A percentile compares a stretch with the other conserved stretches of the same genome.
Conservation (phyloP, 2,797 vertebrate genomes). For the Bradypodion ventrale region DNA sequence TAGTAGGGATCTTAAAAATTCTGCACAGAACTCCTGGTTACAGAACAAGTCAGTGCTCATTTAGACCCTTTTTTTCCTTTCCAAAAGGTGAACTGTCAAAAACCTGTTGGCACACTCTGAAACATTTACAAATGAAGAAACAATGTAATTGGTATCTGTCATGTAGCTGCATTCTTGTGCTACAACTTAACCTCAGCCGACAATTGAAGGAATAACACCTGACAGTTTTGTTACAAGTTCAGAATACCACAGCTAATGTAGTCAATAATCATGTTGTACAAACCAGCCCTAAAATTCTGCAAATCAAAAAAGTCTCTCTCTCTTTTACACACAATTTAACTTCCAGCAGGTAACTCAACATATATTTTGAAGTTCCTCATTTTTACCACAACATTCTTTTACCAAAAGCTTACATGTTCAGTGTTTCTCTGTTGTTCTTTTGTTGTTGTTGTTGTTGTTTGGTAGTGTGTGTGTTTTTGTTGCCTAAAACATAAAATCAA, state of each 20-base stretch:
- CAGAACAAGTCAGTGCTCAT: background rate
- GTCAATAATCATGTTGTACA: too few species aligned
- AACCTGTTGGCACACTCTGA: background rate
- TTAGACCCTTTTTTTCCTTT: background rate
- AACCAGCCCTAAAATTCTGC: too few species aligned
- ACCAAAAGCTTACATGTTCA: constrained; percentile 11
- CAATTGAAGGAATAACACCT: background rate
- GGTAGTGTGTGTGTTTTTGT: background rate
- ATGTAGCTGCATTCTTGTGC: background rate
- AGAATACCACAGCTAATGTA: too few species aligned
- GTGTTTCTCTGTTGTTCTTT: background rate
- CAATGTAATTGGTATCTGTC: constrained; percentile 10
- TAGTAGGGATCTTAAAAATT: background rate
- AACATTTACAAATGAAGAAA: background rate
- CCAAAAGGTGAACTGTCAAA: background rate
- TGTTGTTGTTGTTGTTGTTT: too few species aligned
- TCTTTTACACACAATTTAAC: constrained; percentile 28
- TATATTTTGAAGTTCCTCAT: constrained; percentile 28
- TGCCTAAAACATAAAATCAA: background rate
- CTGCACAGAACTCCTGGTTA: background rate
- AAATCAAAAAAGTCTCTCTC: too few species aligned
- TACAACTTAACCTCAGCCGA: background rate
- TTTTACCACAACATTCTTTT: constrained; percentile 11
- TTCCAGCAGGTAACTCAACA: constrained; percentile 34
- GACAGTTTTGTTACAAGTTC: too few species aligned